Evolutionary conservation across 2,797 vertebrate species (phyloP), one percentile per base, ranked within the genome.

Genomic region (Aeoliscus strigatus): DNA sequence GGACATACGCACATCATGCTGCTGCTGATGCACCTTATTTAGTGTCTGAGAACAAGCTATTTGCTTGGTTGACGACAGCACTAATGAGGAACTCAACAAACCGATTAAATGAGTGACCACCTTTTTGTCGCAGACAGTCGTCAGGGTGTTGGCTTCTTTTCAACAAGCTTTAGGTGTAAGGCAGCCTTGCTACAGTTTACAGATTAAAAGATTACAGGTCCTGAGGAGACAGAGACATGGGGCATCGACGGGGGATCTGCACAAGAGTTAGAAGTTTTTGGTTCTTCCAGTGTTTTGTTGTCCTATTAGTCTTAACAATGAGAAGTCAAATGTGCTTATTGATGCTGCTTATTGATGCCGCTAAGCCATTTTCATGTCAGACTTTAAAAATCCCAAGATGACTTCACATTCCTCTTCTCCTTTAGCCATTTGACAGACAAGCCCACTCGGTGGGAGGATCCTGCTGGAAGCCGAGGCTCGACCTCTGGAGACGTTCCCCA

Each of bases 351-450:
- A 21, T 21, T 21, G 18, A 21, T 21, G 9, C n/a, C 36, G n/a
- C n/a, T n/a, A n/a, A n/a, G n/a, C n/a, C n/a, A n/a, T n/a, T n/a
- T n/a, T n/a, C n/a, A n/a, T n/a, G n/a, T n/a, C n/a, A n/a, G n/a
- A n/a, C n/a, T n/a, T n/a, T n/a, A n/a, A n/a, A n/a, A n/a, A 13
- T 18, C 4, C 23, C 11, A 32, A 13, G 21, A 25, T 21, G 5
- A 51, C 11, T 39, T 10, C 61, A 53, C 21, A 1, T 14, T 12
- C 9, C 8, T 10, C 36, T 9, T 26, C 10, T 39, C 31, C 54
- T 35, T 29, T 75, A 95, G 93, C 80, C 91, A 91, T 73, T 78
- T 92, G 72, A 84, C 88, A 21, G 91, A 93, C 75, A 82, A 87
- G 55, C 68, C 87, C 55, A 86, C 88, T 33, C 85, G 88, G 41